Base-by-base conservation (phyloP, 2,797 vertebrate species). In the Nyctibius grandis region DNA sequence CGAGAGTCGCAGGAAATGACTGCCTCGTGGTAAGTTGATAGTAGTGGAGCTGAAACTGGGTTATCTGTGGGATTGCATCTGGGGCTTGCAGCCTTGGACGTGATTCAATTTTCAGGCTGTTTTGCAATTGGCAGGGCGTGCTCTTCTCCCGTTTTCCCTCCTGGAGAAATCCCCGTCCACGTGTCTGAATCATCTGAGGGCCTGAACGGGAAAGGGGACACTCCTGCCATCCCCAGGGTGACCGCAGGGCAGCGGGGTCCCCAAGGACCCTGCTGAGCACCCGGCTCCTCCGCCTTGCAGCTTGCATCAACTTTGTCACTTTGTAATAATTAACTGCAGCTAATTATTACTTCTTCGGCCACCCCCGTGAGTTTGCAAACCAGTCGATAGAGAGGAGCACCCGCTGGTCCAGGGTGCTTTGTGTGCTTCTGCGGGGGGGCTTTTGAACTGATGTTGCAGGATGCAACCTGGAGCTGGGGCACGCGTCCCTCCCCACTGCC, bases 41-140 rank as follows among this genome's bases (percentile, higher is more conserved):
- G 96, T 92, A 95, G 96, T 89, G 93, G 89, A 96, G 93, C 92
- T 94, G 89, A 96, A 91, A 96, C 92, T 96, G 89, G 94, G 96
- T 95, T 97, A 93, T 96, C 95, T 93, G 87, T 95, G 75, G 95
- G 94, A 95, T 93, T 93, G 93, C 91, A 92, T 96, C 93, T 96
- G 91, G 96, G 95, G 85, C 88, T 97, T 77, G 85, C 68, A 89
- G 93, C 81, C 56, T 82, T 95, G 96, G 93, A 96, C 0, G 26
- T 79, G 94, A 93, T 95, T 95, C 96, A 95, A 67, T 95, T 95
- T 96, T 87, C 89, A 92, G 89, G 33, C 81, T 88, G 91, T 92
- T 88, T 91, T 89, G 93, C 91, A 93, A 56, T 89, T 93, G 93
- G 72, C 85, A 88, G 93, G 87, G 89, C 11, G 15, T 91, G 81